Percentiles rank a stretch among this genome's conserved stretches.
Conservation (phyloP, 2,797 vertebrate genomes). For the Malurus leucopterus region DNA sequence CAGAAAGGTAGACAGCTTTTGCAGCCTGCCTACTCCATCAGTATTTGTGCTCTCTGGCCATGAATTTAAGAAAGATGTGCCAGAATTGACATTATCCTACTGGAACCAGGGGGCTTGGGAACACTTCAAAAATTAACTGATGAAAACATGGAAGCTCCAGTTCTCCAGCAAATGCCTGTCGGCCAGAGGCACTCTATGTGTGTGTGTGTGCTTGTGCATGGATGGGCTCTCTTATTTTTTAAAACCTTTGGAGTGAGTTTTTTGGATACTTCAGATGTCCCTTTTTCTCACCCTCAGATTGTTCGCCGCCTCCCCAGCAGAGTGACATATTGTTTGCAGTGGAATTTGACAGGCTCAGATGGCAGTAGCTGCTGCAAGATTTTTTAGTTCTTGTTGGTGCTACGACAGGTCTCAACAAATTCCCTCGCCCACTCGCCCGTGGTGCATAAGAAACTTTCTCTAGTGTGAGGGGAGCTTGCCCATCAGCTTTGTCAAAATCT, state of each 20-base stretch:
- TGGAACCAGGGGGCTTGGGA: slow-evolving; percentile 12
- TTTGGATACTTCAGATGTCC: slow-evolving; percentile 59
- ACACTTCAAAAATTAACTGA: slow-evolving; percentile 33
- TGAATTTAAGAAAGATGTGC: slow-evolving; percentile 13
- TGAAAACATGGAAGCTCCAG: slow-evolving; percentile 28
- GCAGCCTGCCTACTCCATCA: not conserved
- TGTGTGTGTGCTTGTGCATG: not conserved
- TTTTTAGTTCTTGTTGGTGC: slow-evolving; percentile 68
- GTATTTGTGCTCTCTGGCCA: not conserved
- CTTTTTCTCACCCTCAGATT: slow-evolving; percentile 62
- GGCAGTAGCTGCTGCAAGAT: slow-evolving; percentile 64
- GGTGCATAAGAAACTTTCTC: slow-evolving; percentile 58
- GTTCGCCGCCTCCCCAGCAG: slow-evolving; percentile 59
- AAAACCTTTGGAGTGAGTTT: slow-evolving; percentile 50
- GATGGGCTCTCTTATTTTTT: slow-evolving; percentile 46
- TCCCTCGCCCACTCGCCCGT: slow-evolving; percentile 61
- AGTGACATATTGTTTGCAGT: slow-evolving; percentile 68
- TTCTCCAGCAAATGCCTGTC: not conserved
- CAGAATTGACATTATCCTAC: slow-evolving; percentile 17
- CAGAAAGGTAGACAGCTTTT: not conserved
- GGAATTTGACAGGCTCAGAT: slow-evolving; percentile 70
- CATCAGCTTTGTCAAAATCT: slow-evolving; percentile 58
- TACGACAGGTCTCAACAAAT: slow-evolving; percentile 68
- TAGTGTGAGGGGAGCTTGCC: slow-evolving; percentile 27
- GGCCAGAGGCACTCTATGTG: not conserved